A percentile compares a stretch with the other conserved stretches of the same genome.
phyloP scores from a whole-genome alignment of 2,888 invertebrate species.

The Tyria jacobaeae region DNA sequence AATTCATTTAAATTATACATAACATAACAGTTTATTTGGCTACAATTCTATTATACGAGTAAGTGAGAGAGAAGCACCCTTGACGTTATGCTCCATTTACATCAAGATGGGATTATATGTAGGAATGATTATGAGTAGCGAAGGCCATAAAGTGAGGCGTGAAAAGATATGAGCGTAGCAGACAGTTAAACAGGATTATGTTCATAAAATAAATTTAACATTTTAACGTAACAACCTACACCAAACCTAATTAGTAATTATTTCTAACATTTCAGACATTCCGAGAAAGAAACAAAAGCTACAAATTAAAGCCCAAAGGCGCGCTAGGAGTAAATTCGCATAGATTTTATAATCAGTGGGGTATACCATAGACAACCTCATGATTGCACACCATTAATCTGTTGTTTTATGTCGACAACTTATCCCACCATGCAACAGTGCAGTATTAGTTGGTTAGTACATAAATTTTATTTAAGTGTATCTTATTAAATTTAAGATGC shows the following conservation, averaged over 20 bases:
- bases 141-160: conserved; percentile 26
- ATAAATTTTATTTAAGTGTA: too few species aligned
- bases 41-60: conserved; percentile 8
- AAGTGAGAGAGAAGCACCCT: conserved; percentile 2
- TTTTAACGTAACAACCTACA: too few species aligned
- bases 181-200: conserved; percentile 47
- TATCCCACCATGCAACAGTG: too few species aligned
- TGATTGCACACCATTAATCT: not conserved
- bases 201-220: too few species aligned
- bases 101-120: conserved; percentile 28
- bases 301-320: too few species aligned
- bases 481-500: too few species aligned
- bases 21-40: too few species aligned
- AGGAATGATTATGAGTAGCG: conserved; percentile 22
- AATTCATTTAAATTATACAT: too few species aligned
- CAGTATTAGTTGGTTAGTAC: too few species aligned
- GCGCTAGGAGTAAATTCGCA: not conserved
- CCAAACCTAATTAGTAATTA: too few species aligned
- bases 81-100: conserved; percentile 9
- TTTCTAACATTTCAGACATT: too few species aligned
- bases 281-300: not conserved
- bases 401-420: too few species aligned
- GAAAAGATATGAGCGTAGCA: conserved; percentile 36
- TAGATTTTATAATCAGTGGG: not conserved
- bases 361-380: not conserved